Conservation (phyloP, 2,888 invertebrate genomes). For the Cheilosia pagana region DNA sequence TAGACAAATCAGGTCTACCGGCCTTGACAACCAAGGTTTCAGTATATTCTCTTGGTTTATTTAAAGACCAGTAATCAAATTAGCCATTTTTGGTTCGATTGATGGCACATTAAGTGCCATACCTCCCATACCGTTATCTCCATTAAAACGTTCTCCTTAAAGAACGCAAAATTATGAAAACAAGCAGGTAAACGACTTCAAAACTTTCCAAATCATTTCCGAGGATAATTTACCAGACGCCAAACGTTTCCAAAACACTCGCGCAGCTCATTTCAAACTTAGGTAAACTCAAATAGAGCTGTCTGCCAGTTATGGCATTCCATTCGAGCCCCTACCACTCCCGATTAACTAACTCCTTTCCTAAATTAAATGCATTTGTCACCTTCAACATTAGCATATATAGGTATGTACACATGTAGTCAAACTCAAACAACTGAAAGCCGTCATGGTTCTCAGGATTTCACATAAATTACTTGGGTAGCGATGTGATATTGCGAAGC, state of each 20-base stretch:
- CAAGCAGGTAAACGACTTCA: background rate
- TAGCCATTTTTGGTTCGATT: no score
- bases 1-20: no score
- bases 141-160: no score
- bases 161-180: background rate
- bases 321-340: background rate
- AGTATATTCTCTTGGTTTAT: no score
- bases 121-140: no score
- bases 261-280: constrained; percentile 19
- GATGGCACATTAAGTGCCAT: no score
- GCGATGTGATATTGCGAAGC: constrained; percentile 5
- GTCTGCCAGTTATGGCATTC: constrained; percentile 11
- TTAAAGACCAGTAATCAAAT: no score
- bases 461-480: constrained; percentile 38
- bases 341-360: constrained; percentile 9
- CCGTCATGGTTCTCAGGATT: constrained; percentile 23
- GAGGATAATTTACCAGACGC: background rate
- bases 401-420: constrained; percentile 8
- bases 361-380: constrained; percentile 49
- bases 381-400: constrained; percentile 2
- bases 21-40: no score
- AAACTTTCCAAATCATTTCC: constrained; percentile 8
- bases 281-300: constrained; percentile 19
- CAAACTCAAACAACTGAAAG: constrained; percentile 18
- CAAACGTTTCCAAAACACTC: background rate